A percentile compares a stretch with the other conserved stretches of the same genome.
Conservation (phyloP, 2,888 invertebrate genomes). For the Trichogramma evanescens region DNA sequence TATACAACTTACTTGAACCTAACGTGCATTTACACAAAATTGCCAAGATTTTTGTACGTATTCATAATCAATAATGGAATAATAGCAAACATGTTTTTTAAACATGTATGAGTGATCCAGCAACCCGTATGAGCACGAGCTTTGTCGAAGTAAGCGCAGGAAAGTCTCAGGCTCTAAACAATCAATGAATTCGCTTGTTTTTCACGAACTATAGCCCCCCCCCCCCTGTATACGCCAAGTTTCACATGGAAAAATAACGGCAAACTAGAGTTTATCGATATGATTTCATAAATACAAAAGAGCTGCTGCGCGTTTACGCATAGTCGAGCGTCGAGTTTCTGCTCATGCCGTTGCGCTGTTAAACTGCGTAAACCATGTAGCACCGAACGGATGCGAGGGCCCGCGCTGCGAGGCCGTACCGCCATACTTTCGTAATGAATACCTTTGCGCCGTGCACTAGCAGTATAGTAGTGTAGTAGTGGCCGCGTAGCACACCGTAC, state of each 20-base stretch:
- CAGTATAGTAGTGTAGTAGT: not conserved
- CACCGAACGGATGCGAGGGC: slow-evolving; percentile 11
- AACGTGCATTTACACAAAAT: no score
- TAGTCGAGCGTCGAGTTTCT: not conserved
- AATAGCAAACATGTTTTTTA: no score
- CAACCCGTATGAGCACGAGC: no score
- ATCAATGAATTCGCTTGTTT: no score
- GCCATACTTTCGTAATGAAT: slow-evolving; percentile 14
- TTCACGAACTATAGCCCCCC: no score
- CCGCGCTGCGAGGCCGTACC: not conserved
- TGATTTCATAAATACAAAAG: not conserved
- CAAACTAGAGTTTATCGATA: not conserved
- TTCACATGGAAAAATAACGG: not conserved
- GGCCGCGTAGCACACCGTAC: not conserved
- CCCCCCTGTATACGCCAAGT: no score
- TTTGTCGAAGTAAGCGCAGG: no score
- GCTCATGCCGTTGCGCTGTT: not conserved
- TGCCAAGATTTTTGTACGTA: no score
- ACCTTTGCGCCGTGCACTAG: slow-evolving; percentile 3
- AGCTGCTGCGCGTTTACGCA: not conserved
- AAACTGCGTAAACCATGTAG: not conserved
- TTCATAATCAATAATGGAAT: no score
- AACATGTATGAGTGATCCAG: no score
- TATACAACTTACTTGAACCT: no score
- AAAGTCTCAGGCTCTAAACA: no score